Evolutionary conservation across 2,113 vertebrate genomes (phyloP), one percentile per base, ranked within the genome.

Genomic region (Larimichthys polyactis): DNA sequence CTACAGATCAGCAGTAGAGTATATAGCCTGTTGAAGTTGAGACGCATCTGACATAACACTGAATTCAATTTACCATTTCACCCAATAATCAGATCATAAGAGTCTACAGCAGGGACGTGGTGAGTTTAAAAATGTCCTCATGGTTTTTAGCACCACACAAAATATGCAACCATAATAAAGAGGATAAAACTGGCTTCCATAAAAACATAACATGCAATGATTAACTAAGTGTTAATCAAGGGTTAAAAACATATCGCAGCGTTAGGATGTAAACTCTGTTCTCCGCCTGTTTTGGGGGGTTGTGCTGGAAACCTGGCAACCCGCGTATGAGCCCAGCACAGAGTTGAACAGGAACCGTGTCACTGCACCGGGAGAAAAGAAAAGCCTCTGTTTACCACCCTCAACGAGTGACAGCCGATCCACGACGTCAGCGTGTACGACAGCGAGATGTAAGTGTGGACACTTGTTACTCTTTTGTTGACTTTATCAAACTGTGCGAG

Each of bases 221-320:
- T 32, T 32, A 32, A 32, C 32, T 6, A 32, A 36, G 32, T 7
- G 5, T 51, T 51, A 8, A 1, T 3, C 20, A 6, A n/a, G 24
- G 27, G 24, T 57, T 5, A 32, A 49, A 4, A 32, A 58, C 20
- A 40, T 16, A 40, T 16, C 19, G 12, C 12, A 19, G 32, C 2
- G 16, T 20, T 5, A 51, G 27, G 44, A n/a, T 52, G 9, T 11
- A 29, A 29, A 51, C 51, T 46, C 4, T 10, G 17, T 20, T 64
- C 22, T 66, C 19, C 17, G 60, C 24, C 43, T 86, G 71, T 44
- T 85, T 68, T 16, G 78, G 52, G 52, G 71, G 79, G n/a, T 71
- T 86, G 19, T 70, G 32, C 40, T 69, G 62, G 63, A 82, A 82
- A 92, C 85, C 90, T 94, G 93, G 93, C 91, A 94, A 90, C 91